These are phyloP conservation scores for Kryptolebias marmoratus DNA, from an alignment of 2,113 vertebrate genomes.

Conservation along the genomic window DNA sequence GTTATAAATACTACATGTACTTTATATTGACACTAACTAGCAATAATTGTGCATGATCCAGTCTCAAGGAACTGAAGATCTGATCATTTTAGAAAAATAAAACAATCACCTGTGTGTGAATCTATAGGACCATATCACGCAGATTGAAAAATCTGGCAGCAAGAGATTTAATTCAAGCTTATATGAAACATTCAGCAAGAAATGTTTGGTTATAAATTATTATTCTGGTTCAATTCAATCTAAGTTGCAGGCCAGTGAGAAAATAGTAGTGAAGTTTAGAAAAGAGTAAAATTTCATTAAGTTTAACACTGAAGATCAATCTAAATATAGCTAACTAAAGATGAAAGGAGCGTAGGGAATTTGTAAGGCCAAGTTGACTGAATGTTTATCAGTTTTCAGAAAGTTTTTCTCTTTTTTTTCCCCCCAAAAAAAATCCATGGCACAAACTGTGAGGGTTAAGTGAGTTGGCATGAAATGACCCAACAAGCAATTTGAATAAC, in stretches of 20 bases:
- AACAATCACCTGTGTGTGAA: too few species aligned
- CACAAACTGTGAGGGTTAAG: slow-evolving; percentile 9
- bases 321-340: neutral
- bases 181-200: neutral
- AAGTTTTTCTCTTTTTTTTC: neutral
- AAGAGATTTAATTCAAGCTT: neutral
- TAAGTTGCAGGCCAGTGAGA: neutral
- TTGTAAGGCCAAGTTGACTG: neutral
- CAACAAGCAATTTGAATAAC: slow-evolving; percentile 8
- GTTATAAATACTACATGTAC: too few species aligned
- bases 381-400: slow-evolving; percentile 2
- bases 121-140: too few species aligned
- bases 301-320: neutral
- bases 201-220: neutral
- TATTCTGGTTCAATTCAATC: neutral
- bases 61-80: too few species aligned
- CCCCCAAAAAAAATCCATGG: neutral
- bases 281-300: neutral
- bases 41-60: too few species aligned
- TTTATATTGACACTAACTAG: too few species aligned
- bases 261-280: neutral
- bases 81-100: too few species aligned
- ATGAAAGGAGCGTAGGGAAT: neutral
- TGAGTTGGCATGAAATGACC: neutral
- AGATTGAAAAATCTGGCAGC: too few species aligned